These are phyloP conservation scores for Gallinago stenura DNA, from an alignment of 2,797 vertebrate species.

Conservation along the genomic window DNA sequence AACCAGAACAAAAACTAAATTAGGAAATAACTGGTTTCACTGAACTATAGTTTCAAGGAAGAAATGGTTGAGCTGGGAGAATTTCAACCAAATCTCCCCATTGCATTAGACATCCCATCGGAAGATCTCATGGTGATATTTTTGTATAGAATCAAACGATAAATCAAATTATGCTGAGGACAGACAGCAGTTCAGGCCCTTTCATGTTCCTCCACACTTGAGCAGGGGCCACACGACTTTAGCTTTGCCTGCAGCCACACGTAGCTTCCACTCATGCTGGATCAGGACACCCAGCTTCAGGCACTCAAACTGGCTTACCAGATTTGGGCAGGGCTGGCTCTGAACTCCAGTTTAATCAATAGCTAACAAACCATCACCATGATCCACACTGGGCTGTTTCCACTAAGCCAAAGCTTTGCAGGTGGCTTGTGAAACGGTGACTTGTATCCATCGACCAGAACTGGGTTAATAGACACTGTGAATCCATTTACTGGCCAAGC, in stretches of 20 bases:
- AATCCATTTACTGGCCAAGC: not conserved
- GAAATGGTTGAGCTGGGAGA: not conserved
- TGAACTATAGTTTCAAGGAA: not conserved
- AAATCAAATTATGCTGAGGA: not conserved
- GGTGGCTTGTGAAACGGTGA: not conserved
- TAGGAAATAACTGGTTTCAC: not conserved
- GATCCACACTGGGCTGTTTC: not conserved
- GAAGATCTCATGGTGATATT: rapidly evolving
- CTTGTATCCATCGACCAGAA: not conserved
- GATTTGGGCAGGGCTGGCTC: not conserved
- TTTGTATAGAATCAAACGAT: not conserved
- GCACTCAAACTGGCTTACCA: rapidly evolving
- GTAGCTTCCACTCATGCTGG: not conserved
- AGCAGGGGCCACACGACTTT: not conserved
- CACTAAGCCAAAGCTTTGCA: not conserved
- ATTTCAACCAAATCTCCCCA: not conserved
- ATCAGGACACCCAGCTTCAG: not conserved
- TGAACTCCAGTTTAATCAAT: not conserved
- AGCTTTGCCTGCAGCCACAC: not conserved
- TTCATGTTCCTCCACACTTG: rapidly evolving
- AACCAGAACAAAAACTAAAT: not conserved
- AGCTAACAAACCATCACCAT: rapidly evolving
- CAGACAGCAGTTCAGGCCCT: not conserved
- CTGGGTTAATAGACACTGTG: conserved; percentile 20
- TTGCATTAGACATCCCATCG: rapidly evolving